Base-by-base conservation (phyloP, 2,888 invertebrate species). In the Papilio gigon region DNA sequence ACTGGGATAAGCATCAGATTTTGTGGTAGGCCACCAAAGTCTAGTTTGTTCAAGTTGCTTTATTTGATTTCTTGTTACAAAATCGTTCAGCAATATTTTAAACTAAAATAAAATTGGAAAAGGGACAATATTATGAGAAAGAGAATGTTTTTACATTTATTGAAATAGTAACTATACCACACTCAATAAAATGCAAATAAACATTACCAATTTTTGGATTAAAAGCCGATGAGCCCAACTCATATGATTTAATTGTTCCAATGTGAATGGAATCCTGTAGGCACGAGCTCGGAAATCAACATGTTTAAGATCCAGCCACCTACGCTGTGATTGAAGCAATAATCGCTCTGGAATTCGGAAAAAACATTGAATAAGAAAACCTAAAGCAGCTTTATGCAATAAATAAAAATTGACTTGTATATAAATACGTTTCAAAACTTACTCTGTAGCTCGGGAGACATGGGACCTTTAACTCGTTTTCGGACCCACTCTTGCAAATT, bases 321-420 rank as follows among this genome's bases (percentile, higher is more conserved):
- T 96, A 76, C 97, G 96, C 71, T 97, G 88, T n/a, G 97, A 95
- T 84, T 96, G 95, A 79, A 97, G 95, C 61, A 96, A 83, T 30
- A 96, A 95, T 80, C 53, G 44, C 35, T 35, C 65, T 69, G 44
- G 35, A 65, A 62, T 33, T 4, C n/a, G n/a, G 20, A 44, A 27
- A 44, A 42, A 42, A n/a, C 2, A 3, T 6, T 30, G 4, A 25
- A 25, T 5, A 50, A 20, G n/a, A 44, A 44, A 50, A 1, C 25
- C 25, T 14, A 20, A 33, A 58, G 6, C 63, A 33, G 20, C 20
- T 20, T 44, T 17, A 40, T n/a, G 40, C 3, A 40, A 40, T 40
- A n/a, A 40, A 47, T 12, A 47, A 12, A 47, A 47, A 11, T 47
- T 0, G 20, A 2, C 8, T 44, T 14, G 71, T 8, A 40, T 5